Conservation (phyloP, 2,888 invertebrate species). For the Siphonodentalium dalli region DNA sequence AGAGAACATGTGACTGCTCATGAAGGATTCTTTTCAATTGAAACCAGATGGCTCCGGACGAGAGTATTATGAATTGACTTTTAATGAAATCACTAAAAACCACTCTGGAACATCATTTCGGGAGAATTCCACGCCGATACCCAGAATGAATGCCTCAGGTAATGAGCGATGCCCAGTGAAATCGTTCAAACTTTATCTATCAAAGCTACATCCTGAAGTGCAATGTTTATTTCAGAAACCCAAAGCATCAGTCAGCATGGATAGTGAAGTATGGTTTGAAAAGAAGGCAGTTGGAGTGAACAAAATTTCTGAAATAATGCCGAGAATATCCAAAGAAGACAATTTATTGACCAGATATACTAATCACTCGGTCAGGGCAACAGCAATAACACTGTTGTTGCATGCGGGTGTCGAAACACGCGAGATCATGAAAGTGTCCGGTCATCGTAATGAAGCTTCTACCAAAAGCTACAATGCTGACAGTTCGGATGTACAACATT, state of each 20-base stretch:
- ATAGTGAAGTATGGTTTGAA: conserved; percentile 8
- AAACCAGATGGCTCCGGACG: too few species aligned
- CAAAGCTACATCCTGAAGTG: conserved; percentile 6
- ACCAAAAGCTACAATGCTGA: conserved; percentile 7
- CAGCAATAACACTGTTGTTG: conserved; percentile 10
- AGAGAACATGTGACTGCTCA: too few species aligned
- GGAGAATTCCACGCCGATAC: neutral
- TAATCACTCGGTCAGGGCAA: conserved; percentile 19
- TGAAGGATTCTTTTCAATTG: too few species aligned
- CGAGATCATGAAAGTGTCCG: conserved; percentile 16
- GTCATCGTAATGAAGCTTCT: conserved; percentile 7
- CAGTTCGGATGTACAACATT: conserved; percentile 7
- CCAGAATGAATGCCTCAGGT: conserved; percentile 14
- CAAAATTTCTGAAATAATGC: conserved; percentile 11
- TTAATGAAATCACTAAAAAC: too few species aligned
- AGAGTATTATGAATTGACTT: too few species aligned
- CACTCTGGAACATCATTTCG: too few species aligned
- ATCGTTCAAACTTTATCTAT: conserved; percentile 4
- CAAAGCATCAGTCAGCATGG: neutral
- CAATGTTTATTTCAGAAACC: conserved; percentile 11
- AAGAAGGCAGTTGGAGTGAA: conserved; percentile 4
- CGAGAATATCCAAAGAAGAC: conserved; percentile 11
- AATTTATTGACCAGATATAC: conserved; percentile 5
- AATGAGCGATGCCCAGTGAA: conserved; percentile 3
- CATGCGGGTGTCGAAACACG: conserved; percentile 12